These are phyloP conservation scores for Leucoraja erinaceus DNA, from an alignment of 2,113 vertebrate species.

Conservation along the genomic window DNA sequence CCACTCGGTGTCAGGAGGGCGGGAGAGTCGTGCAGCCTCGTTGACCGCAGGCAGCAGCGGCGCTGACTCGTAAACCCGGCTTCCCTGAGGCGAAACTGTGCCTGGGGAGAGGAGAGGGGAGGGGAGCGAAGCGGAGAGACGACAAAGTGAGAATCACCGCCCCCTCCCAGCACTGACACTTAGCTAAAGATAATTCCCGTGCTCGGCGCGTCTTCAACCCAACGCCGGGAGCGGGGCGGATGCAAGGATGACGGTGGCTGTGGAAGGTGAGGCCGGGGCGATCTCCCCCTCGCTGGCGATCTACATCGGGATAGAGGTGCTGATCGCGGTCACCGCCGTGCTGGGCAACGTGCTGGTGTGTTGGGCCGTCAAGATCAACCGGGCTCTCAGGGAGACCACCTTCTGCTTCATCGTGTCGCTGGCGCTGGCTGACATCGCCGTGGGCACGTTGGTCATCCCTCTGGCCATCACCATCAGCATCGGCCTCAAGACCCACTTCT, in stretches of 20 bases:
- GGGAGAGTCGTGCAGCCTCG: not conserved
- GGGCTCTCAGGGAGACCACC: conserved; percentile 80
- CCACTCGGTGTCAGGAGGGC: not conserved
- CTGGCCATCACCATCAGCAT: conserved; percentile 87
- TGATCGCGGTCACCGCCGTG: conserved; percentile 83
- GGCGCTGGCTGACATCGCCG: conserved; percentile 86
- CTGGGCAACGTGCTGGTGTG: conserved; percentile 93
- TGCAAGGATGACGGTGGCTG: not conserved
- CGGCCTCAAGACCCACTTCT: conserved; percentile 73
- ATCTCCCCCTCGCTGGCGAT: conserved; percentile 63
- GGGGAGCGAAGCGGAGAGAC: not conserved
- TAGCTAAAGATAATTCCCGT: not conserved
- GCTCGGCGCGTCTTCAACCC: not conserved
- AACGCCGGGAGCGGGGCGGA: not conserved
- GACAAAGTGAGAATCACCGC: not conserved
- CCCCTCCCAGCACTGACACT: not conserved
- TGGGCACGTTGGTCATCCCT: conserved; percentile 88
- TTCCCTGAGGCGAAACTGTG: too few relatives aligned
- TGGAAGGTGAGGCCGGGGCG: not conserved
- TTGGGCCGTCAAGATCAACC: conserved; percentile 93
- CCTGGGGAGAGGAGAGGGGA: not conserved
- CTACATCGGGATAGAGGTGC: conserved; percentile 84
- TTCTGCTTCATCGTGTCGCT: conserved; percentile 92
- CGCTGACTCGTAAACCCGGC: too few relatives aligned
- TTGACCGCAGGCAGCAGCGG: not conserved